A percentile compares a stretch with the other conserved stretches of the same genome.
phyloP scores from a whole-genome alignment of 2,113 vertebrate species.

The Esox niger region DNA sequence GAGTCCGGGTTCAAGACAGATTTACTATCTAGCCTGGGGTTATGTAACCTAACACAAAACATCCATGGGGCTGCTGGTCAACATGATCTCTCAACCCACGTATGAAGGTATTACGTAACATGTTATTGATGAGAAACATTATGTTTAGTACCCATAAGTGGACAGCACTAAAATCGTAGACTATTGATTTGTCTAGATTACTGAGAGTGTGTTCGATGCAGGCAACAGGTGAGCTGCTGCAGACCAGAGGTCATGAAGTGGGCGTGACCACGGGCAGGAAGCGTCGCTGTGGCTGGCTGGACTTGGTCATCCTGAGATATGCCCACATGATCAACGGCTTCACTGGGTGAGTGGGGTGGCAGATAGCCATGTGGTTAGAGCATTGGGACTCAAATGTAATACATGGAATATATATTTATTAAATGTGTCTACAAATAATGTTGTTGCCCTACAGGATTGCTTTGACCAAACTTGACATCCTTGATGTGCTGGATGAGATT shows the following conservation, averaged over 20 bases:
- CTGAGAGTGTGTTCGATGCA: slow-evolving; percentile 34
- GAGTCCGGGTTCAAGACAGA: slow-evolving; percentile 56
- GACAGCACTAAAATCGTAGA: background rate
- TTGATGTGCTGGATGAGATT: slow-evolving; percentile 91
- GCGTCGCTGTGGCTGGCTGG: slow-evolving; percentile 94
- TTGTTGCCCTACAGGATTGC: slow-evolving; percentile 79
- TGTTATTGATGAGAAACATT: background rate
- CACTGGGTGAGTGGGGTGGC: slow-evolving; percentile 82
- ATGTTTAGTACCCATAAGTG: too few species aligned
- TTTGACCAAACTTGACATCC: slow-evolving; percentile 95
- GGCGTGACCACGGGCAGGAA: slow-evolving; percentile 96
- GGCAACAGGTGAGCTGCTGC: slow-evolving; percentile 90
- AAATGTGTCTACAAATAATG: background rate
- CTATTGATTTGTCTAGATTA: background rate
- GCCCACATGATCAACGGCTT: slow-evolving; percentile 98
- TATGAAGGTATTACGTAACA: background rate
- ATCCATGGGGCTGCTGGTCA: slow-evolving; percentile 35
- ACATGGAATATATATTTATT: background rate
- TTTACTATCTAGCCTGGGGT: slow-evolving; percentile 50
- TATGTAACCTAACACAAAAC: slow-evolving; percentile 54
- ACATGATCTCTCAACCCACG: slow-evolving; percentile 8
- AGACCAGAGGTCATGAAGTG: slow-evolving; percentile 92
- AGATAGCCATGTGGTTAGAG: background rate
- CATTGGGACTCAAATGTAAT: background rate
- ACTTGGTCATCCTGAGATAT: slow-evolving; percentile 91